Evolutionary conservation across 2,797 vertebrate species (phyloP).

Genomic region (Hypotaenidia philippensis): DNA sequence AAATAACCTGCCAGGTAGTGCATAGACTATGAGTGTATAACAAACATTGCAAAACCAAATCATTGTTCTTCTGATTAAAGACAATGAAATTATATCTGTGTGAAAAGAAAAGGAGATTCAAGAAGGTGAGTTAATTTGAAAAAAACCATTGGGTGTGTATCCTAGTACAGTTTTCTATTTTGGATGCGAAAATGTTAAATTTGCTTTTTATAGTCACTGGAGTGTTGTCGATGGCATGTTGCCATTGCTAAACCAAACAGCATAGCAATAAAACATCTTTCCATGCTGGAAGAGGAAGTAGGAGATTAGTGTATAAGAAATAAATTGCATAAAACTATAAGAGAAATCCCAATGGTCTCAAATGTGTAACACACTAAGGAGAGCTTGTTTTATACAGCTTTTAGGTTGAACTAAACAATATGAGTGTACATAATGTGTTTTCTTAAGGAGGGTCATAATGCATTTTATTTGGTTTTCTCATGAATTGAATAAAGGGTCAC

Average conservation of each 20-base stretch:
- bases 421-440: background rate
- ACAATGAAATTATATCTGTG: background rate
- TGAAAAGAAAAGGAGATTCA: background rate
- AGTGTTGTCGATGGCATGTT: background rate
- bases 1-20: background rate
- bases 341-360: conserved; percentile 19
- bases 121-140: background rate
- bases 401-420: background rate
- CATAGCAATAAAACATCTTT: conserved; percentile 9
- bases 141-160: rapidly evolving
- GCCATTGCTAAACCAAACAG: conserved; percentile 33
- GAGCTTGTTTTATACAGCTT: conserved; percentile 16
- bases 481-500: background rate
- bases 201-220: background rate
- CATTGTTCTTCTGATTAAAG: background rate
- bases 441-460: background rate
- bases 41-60: background rate
- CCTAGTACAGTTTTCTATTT: background rate
- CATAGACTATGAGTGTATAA: background rate
- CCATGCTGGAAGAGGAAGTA: conserved; percentile 32
- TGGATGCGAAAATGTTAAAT: background rate
- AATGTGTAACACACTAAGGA: background rate
- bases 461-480: conserved; percentile 13
- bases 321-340: conserved; percentile 20
- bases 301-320: conserved; percentile 55